Evolutionary conservation across 2,797 vertebrate species (phyloP), one percentile per base, ranked within the genome.

Genomic region (Falco cherrug): DNA sequence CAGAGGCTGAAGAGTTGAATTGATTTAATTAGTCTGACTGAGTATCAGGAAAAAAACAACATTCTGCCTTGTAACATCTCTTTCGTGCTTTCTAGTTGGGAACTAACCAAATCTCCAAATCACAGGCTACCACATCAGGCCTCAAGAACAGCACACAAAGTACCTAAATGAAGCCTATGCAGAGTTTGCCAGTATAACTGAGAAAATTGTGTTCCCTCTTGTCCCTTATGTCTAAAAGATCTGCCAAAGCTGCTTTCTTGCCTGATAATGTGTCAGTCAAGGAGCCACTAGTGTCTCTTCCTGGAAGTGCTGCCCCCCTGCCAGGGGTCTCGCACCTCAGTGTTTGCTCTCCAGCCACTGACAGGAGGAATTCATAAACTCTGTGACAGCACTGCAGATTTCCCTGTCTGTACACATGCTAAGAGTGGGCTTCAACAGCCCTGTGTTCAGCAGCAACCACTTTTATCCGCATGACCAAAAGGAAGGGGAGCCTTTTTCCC

Each of bases 331-430:
- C 13, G 20, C 4, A 53, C 35, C 14, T 70, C 33, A 4, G 10
- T 21, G 8, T 67, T 59, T 73, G 12, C 39, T 53, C 43, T 28
- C 31, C 69, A 78, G 31, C 5, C 48, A n/a, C 41, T 56, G 33
- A 16, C 25, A 20, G 2, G 12, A 60, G 7, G 22, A 87, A 45
- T 22, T 60, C 3, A 26, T 10, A 47, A 82, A 17, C 24, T 39
- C 4, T 22, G 16, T 16, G 29, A 37, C 4, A 74, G 3, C 9
- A 6, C 18, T 69, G 20, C 20, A 67, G 12, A 81, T 84, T 24
- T 71, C 14, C 11, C 18, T 53, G 1, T 29, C 48, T 73, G 24
- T n/a, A 33, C 17, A 39, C 0, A 1, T 0, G 1, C 45, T 50
- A 56, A 41, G 10, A 19, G 26, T 10, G 12, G 25, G 31, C 8